A percentile compares a stretch with the other conserved stretches of the same genome.
These are phyloP conservation scores for Platalea minor DNA, from an alignment of 2,797 vertebrate species.

Conservation along the genomic window DNA sequence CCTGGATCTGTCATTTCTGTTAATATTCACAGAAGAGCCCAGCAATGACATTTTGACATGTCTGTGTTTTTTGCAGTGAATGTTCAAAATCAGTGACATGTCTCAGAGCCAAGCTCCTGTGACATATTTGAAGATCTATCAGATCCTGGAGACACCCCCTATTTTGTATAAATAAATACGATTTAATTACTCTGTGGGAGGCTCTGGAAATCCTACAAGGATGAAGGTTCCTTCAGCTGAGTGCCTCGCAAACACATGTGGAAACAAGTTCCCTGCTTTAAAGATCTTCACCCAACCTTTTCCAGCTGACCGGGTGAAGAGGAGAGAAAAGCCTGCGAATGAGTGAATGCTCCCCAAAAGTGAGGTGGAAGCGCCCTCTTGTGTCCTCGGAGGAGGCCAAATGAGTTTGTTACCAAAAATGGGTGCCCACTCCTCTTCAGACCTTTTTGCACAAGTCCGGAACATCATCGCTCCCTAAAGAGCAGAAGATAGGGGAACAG, in stretches of 20 bases:
- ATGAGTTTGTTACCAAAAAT: neutral
- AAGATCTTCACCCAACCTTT: slow-evolving; percentile 23
- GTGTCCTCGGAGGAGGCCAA: neutral
- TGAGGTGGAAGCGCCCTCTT: slow-evolving; percentile 59
- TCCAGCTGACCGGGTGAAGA: neutral
- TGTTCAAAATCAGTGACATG: neutral
- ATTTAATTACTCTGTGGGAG: neutral
- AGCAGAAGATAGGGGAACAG: too few relatives aligned
- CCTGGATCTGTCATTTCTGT: neutral
- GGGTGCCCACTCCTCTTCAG: rapidly evolving
- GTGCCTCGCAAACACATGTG: neutral
- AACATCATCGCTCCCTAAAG: neutral
- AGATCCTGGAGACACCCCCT: neutral
- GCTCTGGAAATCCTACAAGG: neutral
- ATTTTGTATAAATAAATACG: neutral
- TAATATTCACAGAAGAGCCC: neutral
- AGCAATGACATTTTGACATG: neutral
- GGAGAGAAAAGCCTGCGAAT: neutral
- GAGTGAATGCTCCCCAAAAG: neutral
- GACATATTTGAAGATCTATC: neutral
- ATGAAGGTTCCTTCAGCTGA: neutral
- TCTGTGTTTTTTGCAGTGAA: neutral
- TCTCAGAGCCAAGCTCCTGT: neutral
- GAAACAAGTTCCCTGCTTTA: neutral
- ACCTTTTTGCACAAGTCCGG: rapidly evolving